These are phyloP conservation scores for Habroteleia sp. DNA, from an alignment of 2,888 invertebrate genomes.

Conservation along the genomic window DNA sequence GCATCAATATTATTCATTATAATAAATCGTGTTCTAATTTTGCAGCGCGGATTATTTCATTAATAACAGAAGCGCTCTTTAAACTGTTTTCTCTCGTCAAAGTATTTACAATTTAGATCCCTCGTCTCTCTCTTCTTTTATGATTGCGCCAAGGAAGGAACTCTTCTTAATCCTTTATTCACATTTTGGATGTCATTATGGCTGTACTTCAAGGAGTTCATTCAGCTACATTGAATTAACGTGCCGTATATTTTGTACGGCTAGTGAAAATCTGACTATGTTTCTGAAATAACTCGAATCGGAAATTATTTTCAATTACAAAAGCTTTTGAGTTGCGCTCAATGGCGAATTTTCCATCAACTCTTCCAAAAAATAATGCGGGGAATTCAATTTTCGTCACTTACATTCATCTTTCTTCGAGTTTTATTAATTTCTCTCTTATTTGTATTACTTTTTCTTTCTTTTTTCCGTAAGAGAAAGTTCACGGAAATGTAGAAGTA, in stretches of 20 bases:
- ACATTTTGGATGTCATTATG: conserved; percentile 48
- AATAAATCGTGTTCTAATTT: conserved; percentile 34
- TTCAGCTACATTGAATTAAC: conserved; percentile 40
- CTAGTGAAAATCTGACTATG: conserved; percentile 34
- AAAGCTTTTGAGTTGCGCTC: conserved; percentile 20
- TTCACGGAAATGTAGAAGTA: no score
- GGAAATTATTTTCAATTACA: conserved; percentile 40
- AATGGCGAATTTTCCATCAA: conserved; percentile 26
- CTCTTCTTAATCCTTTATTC: conserved; percentile 41
- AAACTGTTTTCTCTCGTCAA: no score
- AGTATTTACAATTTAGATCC: conserved; percentile 9
- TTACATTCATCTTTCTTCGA: background rate
- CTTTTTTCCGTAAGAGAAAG: no score
- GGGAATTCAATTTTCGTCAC: conserved; percentile 26
- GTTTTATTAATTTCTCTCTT: no score
- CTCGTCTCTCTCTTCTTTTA: conserved; percentile 15
- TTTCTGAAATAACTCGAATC: conserved; percentile 40
- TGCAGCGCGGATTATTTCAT: conserved; percentile 16
- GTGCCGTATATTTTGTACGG: conserved; percentile 32
- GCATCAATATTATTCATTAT: conserved; percentile 25
- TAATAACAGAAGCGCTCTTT: no score
- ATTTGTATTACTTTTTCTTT: no score
- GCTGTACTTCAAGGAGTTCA: conserved; percentile 27
- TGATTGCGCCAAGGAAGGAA: conserved; percentile 9
- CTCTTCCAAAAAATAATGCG: conserved; percentile 9